Evolutionary conservation across 2,888 invertebrate genomes (phyloP).

Genomic region (Salpingus planirostris): DNA sequence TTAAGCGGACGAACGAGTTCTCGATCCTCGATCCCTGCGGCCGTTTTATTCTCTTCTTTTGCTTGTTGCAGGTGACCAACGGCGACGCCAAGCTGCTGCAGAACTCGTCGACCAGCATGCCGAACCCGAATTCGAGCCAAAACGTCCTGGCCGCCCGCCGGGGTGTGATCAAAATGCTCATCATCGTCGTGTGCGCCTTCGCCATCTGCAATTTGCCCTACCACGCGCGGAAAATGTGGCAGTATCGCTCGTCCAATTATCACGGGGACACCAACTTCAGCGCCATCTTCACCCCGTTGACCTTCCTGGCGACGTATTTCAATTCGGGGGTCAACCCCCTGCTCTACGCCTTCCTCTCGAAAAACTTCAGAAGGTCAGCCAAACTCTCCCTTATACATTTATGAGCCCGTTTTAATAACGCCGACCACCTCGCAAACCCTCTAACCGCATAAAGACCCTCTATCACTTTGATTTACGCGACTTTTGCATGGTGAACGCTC

Average conservation of each 20-base stretch:
- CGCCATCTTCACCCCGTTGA: slow-evolving; percentile 71
- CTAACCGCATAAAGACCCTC: too few species aligned
- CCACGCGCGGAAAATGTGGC: slow-evolving; percentile 82
- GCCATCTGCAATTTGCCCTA: slow-evolving; percentile 84
- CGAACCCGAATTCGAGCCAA: slow-evolving; percentile 59
- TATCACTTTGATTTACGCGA: too few species aligned
- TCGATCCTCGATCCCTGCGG: too few species aligned
- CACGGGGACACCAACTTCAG: slow-evolving; percentile 66
- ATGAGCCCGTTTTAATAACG: too few species aligned
- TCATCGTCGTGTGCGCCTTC: slow-evolving; percentile 81
- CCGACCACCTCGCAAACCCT: too few species aligned
- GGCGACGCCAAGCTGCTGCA: slow-evolving; percentile 22
- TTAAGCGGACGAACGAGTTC: too few species aligned
- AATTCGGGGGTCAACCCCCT: slow-evolving; percentile 88
- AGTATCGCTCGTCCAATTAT: slow-evolving; percentile 55
- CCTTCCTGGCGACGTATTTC: slow-evolving; percentile 79
- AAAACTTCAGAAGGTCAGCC: slow-evolving; percentile 49
- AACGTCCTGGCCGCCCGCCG: slow-evolving; percentile 71
- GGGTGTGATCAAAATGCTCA: slow-evolving; percentile 81
- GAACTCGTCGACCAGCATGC: slow-evolving; percentile 30
- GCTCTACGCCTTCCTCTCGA: slow-evolving; percentile 76
- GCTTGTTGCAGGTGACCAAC: slow-evolving; percentile 24
- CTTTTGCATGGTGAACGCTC: too few species aligned
- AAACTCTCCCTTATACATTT: too few species aligned
- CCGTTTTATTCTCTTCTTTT: too few species aligned